A percentile compares a stretch with the other conserved stretches of the same genome.
Conservation (phyloP, 2,113 vertebrate genomes). For the Callionymus lyra region DNA sequence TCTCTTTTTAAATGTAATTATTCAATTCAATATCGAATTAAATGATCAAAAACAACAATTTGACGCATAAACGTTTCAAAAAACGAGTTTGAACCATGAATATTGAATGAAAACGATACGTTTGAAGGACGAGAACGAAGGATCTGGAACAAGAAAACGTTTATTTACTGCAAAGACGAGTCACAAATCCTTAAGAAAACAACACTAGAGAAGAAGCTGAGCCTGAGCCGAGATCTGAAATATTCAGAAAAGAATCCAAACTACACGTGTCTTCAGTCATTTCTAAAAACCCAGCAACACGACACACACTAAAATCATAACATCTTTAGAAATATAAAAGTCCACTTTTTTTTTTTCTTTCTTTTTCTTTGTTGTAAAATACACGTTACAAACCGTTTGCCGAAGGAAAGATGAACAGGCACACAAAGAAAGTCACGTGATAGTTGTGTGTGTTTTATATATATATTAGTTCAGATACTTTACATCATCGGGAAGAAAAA, state of each 20-base stretch:
- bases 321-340: conserved; percentile 77
- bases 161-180: conserved; percentile 79
- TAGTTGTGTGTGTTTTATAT: conserved; percentile 38
- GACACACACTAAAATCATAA: conserved; percentile 76
- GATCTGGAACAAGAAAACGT: conserved; percentile 69
- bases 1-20: too few species aligned
- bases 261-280: conserved; percentile 77
- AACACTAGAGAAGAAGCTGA: conserved; percentile 75
- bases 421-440: conserved; percentile 58
- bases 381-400: conserved; percentile 74
- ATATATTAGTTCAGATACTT: conserved; percentile 70
- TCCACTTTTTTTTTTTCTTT: conserved; percentile 66
- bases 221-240: conserved; percentile 80
- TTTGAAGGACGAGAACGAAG: not conserved
- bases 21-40: too few species aligned
- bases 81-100: not conserved
- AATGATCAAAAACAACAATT: too few species aligned
- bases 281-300: conserved; percentile 70
- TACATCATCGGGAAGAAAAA: conserved; percentile 58
- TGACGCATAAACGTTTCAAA: too few species aligned
- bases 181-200: conserved; percentile 77
- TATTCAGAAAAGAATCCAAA: conserved; percentile 80
- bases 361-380: conserved; percentile 70
- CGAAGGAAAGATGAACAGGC: conserved; percentile 63
- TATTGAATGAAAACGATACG: too few species aligned